A percentile compares a stretch with the other conserved stretches of the same genome.
Conservation (phyloP, 2,888 invertebrate genomes). For the Tetropium fuscum region DNA sequence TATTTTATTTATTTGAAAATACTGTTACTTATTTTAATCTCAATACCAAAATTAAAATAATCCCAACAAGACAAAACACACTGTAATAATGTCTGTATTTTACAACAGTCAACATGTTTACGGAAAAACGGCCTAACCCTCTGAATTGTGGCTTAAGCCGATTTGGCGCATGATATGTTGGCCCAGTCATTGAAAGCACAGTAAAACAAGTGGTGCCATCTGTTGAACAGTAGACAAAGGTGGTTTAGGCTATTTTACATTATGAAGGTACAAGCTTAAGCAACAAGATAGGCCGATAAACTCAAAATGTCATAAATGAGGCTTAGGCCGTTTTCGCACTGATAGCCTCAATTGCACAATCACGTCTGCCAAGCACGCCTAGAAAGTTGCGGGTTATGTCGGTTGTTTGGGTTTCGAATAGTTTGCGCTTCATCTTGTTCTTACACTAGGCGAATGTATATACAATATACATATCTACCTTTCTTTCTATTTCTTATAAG, state of each 20-base stretch:
- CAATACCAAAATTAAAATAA: too few species aligned
- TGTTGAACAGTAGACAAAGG: slow-evolving; percentile 1
- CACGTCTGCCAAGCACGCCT: too few species aligned
- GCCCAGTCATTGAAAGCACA: not conserved
- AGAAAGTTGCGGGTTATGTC: too few species aligned
- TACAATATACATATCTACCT: too few species aligned
- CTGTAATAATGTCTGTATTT: slow-evolving; percentile 5
- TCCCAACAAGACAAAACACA: slow-evolving; percentile 4
- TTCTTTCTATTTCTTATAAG: too few species aligned
- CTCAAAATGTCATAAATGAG: not conserved
- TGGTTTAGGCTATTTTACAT: slow-evolving; percentile 5
- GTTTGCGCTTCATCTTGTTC: too few species aligned
- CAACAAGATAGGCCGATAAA: slow-evolving; percentile 3
- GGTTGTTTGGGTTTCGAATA: too few species aligned
- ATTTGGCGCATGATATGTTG: slow-evolving; percentile 6
- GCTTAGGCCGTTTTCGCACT: slow-evolving; percentile 6
- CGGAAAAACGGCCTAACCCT: not conserved
- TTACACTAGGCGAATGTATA: too few species aligned
- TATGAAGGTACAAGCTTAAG: slow-evolving; percentile 9
- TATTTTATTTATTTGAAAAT: too few species aligned
- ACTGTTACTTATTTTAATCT: too few species aligned
- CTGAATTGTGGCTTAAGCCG: slow-evolving; percentile 4
- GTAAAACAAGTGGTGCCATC: not conserved
- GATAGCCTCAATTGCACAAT: too few species aligned
- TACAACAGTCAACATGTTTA: not conserved